Conservation (phyloP, 2,888 invertebrate genomes). For the Philhelius pedissequus region DNA sequence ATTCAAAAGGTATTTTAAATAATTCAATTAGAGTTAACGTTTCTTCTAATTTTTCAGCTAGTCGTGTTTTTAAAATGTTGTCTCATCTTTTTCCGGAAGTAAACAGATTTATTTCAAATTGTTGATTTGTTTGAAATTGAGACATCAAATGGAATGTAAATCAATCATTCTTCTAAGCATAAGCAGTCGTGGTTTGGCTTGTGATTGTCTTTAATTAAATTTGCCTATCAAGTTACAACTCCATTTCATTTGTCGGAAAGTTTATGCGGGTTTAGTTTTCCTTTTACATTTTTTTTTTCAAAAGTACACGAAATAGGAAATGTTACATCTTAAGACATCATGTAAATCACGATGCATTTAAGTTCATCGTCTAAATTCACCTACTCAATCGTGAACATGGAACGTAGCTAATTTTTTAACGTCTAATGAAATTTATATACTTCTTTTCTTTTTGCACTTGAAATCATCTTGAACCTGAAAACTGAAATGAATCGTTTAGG, state of each 20-base stretch:
- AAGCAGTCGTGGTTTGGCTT: no score
- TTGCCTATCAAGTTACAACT: slow-evolving; percentile 4
- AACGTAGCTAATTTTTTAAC: no score
- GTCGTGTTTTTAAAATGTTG: not conserved
- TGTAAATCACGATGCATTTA: no score
- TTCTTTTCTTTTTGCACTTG: no score
- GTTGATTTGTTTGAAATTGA: not conserved
- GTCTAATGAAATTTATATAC: no score
- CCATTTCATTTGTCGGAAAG: not conserved
- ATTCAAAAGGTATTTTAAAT: not conserved
- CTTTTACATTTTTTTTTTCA: not conserved
- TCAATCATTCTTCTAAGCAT: not conserved
- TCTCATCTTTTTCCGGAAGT: not conserved
- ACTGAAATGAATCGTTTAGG: no score
- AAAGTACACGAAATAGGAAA: not conserved
- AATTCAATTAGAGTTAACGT: not conserved
- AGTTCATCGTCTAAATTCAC: no score
- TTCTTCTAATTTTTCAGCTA: not conserved
- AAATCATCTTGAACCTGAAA: no score
- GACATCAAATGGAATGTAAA: not conserved
- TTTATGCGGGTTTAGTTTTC: not conserved
- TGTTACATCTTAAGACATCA: no score
- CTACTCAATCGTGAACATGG: no score
- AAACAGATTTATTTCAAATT: not conserved
- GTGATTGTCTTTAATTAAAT: not conserved